These are phyloP conservation scores for Ophioninae sp. DNA, from an alignment of 2,888 invertebrate species.

Conservation along the genomic window DNA sequence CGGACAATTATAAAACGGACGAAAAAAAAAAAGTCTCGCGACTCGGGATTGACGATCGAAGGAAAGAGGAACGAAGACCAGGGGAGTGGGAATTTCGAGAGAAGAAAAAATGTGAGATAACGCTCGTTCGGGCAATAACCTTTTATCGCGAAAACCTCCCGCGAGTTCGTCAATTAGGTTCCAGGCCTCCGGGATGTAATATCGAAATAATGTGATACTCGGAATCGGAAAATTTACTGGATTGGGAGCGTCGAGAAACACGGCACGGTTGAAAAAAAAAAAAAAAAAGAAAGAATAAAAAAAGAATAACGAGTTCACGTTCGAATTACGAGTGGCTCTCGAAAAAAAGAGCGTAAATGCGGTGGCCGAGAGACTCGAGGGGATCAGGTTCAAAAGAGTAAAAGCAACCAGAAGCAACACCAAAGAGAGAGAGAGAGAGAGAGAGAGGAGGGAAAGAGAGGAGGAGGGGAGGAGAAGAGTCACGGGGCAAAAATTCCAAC, in stretches of 20 bases:
- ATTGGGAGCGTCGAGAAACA: conserved; percentile 18
- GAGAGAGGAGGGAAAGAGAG: background rate
- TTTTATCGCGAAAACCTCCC: conserved; percentile 12
- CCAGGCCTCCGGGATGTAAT: background rate
- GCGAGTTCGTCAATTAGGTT: background rate
- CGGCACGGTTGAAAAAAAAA: background rate
- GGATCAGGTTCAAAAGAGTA: conserved; percentile 34
- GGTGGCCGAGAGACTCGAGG: conserved; percentile 46
- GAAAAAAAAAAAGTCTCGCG: conserved; percentile 43
- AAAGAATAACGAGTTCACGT: background rate
- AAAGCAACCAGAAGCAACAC: conserved; percentile 30
- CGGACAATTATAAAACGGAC: conserved; percentile 55
- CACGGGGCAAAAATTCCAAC: conserved; percentile 70
- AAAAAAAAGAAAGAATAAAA: too few species aligned
- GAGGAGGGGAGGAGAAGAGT: conserved; percentile 22
- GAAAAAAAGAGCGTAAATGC: conserved; percentile 57
- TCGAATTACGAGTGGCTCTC: conserved; percentile 46
- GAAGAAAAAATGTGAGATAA: conserved; percentile 23
- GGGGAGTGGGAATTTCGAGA: background rate
- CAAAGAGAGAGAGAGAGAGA: conserved; percentile 7
- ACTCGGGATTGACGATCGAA: background rate
- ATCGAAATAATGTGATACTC: background rate
- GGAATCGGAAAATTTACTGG: conserved; percentile 8
- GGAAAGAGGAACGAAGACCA: too few species aligned
- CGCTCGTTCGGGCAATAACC: conserved; percentile 31